Evolutionary conservation across 2,888 invertebrate genomes (phyloP).

Genomic region (Pocota personata): DNA sequence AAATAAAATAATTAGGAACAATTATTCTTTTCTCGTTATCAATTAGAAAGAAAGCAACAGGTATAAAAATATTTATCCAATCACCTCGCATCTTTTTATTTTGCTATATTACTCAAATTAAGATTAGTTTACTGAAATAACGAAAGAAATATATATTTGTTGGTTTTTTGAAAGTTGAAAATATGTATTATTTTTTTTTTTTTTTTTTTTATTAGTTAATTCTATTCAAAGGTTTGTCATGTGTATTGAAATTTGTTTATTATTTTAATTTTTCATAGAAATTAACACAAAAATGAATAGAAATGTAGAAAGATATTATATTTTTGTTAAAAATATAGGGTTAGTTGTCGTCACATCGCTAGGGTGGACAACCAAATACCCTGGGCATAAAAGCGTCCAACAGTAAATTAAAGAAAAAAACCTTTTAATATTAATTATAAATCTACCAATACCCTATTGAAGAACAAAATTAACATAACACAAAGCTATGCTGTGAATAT

Average conservation of each 20-base stretch:
- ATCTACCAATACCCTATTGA: conserved; percentile 49
- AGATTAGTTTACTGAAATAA: conserved; percentile 74
- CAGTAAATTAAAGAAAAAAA: conserved; percentile 17
- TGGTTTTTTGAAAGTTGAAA: conserved; percentile 63
- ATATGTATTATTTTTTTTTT: conserved; percentile 39
- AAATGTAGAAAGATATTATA: conserved; percentile 17
- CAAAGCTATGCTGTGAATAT: conserved; percentile 47
- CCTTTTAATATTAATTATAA: conserved; percentile 13
- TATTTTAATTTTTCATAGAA: conserved; percentile 16
- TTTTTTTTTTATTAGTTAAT: conserved; percentile 15
- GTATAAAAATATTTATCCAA: conserved; percentile 73
- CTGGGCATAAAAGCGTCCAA: conserved; percentile 41
- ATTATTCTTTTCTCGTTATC: conserved; percentile 63
- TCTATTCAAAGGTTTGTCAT: conserved; percentile 44
- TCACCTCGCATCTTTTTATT: conserved; percentile 73
- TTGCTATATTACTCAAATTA: conserved; percentile 73
- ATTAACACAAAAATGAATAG: conserved; percentile 31
- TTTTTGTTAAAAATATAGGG: conserved; percentile 4
- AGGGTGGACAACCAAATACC: conserved; percentile 19
- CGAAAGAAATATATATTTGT: conserved; percentile 73
- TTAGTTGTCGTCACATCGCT: conserved; percentile 32
- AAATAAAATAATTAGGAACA: conserved; percentile 40
- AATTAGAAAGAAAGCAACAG: conserved; percentile 73
- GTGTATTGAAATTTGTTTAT: conserved; percentile 53
- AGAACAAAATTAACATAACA: conserved; percentile 56